Evolutionary conservation across 23 tunicate species (phyloP).

Genomic region (Pegea sp.): DNA sequence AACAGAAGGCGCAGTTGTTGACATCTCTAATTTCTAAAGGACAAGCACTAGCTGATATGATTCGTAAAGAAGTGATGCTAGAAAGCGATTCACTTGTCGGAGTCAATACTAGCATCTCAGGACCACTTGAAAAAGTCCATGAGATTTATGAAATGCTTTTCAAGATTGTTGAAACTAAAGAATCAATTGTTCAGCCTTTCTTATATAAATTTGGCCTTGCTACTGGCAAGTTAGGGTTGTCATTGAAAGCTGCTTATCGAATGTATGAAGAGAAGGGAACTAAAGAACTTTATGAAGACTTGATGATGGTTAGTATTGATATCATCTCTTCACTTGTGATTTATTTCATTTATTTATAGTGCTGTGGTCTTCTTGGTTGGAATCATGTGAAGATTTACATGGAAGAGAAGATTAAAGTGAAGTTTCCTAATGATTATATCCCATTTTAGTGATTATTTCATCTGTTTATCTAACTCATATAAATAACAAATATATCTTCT

Average conservation of each 20-base stretch:
- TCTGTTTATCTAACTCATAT: too few species aligned
- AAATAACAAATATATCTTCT: too few species aligned
- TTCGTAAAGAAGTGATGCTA: background rate
- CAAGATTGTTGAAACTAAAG: conserved; percentile 4
- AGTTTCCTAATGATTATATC: conserved; percentile 33
- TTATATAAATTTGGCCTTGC: conserved; percentile 32
- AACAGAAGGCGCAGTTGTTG: conserved; percentile 27
- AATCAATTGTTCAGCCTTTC: too few species aligned
- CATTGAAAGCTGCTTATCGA: conserved; percentile 24
- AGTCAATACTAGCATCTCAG: background rate
- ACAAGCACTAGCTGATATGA: conserved; percentile 35
- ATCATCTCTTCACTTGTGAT: background rate
- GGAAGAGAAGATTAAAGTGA: conserved; percentile 21
- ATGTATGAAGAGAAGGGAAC: conserved; percentile 42
- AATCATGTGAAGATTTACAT: conserved; percentile 26
- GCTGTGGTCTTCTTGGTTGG: conserved; percentile 42
- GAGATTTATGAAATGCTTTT: background rate
- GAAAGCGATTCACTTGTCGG: background rate
- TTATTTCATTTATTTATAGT: background rate
- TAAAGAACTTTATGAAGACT: conserved; percentile 22
- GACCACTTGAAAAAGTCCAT: background rate
- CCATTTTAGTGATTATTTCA: conserved; percentile 21
- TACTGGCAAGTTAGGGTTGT: conserved; percentile 22
- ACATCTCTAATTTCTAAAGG: conserved; percentile 45
- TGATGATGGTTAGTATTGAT: conserved; percentile 10